Percentiles rank a stretch among this genome's conserved stretches.
phyloP scores from a whole-genome alignment of 2,888 invertebrate genomes.

The Cheilosia pagana region DNA sequence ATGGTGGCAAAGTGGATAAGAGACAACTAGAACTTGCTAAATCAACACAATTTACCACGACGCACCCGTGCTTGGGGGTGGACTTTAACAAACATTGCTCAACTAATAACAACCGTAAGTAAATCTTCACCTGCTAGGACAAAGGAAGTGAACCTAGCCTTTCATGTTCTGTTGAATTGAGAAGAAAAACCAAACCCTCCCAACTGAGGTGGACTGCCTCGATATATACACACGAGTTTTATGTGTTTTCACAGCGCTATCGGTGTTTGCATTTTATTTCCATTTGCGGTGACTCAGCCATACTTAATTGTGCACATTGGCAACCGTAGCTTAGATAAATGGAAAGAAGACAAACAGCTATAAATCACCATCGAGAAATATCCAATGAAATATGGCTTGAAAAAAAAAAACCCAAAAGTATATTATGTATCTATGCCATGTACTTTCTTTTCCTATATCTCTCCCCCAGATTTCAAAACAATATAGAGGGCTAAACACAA shows the following conservation, averaged over 20 bases:
- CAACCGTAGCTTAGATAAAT: conserved; percentile 7
- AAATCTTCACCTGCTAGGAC: neutral
- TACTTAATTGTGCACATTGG: conserved; percentile 9
- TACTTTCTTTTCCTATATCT: conserved; percentile 42
- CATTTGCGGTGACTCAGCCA: conserved; percentile 21
- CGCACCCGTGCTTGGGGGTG: no score
- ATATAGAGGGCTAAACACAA: conserved; percentile 17
- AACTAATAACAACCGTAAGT: no score
- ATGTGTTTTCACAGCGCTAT: neutral
- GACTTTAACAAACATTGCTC: no score
- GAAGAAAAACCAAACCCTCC: neutral
- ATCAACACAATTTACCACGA: no score
- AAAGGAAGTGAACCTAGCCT: neutral
- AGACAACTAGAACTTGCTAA: no score
- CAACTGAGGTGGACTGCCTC: neutral
- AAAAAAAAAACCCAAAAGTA: neutral
- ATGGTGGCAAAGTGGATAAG: no score
- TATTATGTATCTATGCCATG: neutral
- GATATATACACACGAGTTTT: neutral
- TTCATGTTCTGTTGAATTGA: neutral
- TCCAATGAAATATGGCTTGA: no score
- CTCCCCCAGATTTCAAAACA: conserved; percentile 22
- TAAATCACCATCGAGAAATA: neutral
- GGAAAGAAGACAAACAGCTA: neutral
- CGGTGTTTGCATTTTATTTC: conserved; percentile 19